Evolutionary conservation across 2,888 invertebrate species (phyloP).

Genomic region (Embidobia sp.): DNA sequence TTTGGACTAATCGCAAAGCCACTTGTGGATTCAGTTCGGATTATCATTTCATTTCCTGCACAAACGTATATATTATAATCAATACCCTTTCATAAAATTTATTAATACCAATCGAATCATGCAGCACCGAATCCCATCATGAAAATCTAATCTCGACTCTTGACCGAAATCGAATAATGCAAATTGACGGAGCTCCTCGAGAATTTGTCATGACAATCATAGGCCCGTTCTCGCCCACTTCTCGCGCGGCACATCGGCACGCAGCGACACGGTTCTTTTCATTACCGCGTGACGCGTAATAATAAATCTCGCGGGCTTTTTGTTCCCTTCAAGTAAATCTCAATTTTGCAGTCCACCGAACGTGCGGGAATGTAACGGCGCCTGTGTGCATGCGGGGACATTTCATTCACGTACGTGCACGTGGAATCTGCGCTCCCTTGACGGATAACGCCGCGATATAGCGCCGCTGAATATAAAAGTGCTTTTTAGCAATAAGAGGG

Average conservation of each 20-base stretch:
- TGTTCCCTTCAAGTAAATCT: conserved; percentile 43
- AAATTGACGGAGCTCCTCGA: too few species aligned
- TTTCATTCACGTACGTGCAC: conserved; percentile 4
- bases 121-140: too few species aligned
- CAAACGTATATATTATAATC: too few species aligned
- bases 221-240: conserved; percentile 13
- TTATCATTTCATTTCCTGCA: too few species aligned
- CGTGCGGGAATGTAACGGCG: conserved; percentile 19
- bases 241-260: conserved; percentile 32
- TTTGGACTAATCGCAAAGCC: too few species aligned
- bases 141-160: too few species aligned
- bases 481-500: conserved; percentile 41
- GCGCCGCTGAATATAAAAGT: conserved; percentile 41
- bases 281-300: conserved; percentile 30
- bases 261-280: conserved; percentile 48
- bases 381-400: too few species aligned
- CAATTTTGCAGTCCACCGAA: conserved; percentile 50
- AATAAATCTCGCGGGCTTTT: conserved; percentile 46
- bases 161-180: too few species aligned
- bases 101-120: too few species aligned
- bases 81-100: too few species aligned
- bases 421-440: conserved; percentile 7
- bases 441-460: conserved; percentile 38
- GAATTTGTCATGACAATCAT: conserved; percentile 34
- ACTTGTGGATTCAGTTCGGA: too few species aligned